phyloP scores from a whole-genome alignment of 2,113 vertebrate genomes.

The Ifrita kowaldi region DNA sequence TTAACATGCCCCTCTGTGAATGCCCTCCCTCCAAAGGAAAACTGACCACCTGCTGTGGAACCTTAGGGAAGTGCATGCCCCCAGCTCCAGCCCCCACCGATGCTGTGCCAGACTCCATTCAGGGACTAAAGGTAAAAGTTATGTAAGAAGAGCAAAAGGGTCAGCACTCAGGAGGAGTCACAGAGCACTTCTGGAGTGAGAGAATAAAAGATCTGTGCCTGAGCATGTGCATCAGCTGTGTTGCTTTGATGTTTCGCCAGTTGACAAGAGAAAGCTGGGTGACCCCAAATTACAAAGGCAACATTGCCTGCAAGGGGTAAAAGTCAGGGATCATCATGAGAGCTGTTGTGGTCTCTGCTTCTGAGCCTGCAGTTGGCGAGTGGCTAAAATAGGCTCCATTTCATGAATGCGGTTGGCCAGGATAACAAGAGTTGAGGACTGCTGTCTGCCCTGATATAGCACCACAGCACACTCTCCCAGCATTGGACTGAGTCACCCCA shows the following conservation, averaged over 20 bases:
- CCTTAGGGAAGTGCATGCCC: not conserved
- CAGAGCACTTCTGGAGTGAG: not conserved
- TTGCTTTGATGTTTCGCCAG: not conserved
- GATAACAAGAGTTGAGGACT: not conserved
- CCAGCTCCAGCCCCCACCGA: not conserved
- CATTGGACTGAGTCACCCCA: not conserved
- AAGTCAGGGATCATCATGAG: not conserved
- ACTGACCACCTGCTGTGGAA: not conserved
- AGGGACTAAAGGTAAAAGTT: not conserved
- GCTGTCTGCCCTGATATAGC: not conserved
- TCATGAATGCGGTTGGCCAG: not conserved
- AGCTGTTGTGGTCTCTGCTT: not conserved
- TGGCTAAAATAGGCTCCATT: not conserved
- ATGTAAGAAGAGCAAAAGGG: not conserved
- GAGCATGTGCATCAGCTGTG: not conserved
- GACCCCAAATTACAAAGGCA: not conserved
- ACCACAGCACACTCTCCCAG: not conserved
- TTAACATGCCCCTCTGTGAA: not conserved
- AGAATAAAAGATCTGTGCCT: not conserved
- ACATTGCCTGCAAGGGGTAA: not conserved
- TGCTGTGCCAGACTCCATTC: not conserved
- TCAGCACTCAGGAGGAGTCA: not conserved
- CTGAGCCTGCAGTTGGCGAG: not conserved
- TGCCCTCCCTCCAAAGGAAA: not conserved
- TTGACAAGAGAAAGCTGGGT: not conserved